Base-by-base conservation (phyloP, 1,140 invertebrate genomes). In the Vanessa atalanta region DNA sequence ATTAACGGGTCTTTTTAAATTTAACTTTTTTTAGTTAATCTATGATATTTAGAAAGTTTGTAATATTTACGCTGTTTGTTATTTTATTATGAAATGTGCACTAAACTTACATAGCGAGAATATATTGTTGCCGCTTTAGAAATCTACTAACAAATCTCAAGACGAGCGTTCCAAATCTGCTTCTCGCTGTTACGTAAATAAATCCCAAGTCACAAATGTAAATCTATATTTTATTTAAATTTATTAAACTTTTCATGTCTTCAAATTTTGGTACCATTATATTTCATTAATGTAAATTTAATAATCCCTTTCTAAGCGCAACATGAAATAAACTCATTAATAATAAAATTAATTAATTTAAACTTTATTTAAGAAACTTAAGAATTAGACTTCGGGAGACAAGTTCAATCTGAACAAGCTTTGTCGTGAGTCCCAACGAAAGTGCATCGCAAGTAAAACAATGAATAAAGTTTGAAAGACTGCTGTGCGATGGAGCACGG, bases 401-500 rank as follows among this genome's bases (percentile, higher is more conserved):
- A 81, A 81, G 79, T 84, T 73, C 83, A 81, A 83, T 83, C 78
- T 81, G 65, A 69, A 75, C 78, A 75, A 79, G 79, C 72, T 79
- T 77, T 65, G 77, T 73, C 64, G 55, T 43, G 64, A 80, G 73
- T 77, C n/a, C 67, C 71, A 65, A 66, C 20, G 74, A 65, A 64
- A 79, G 76, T 86, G 83, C 84, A 86, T 77, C 57, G 76, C 65
- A 70, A 79, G 70, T 84, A 76, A 84, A 83, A 85, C 83, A 85
- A 85, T 85, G 82, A 83, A 80, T 81, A 81, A 83, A 85, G 80
- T 85, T 84, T 81, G 77, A 84, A 83, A 83, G 80, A 76, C 77
- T 82, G 75, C 78, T 78, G 70, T 79, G 72, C 75, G 77, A 82
- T 77, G 75, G 80, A 71, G 75, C 77, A 71, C 70, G 78, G 82